Percentiles rank a stretch among this genome's conserved stretches.
Conservation (phyloP, 2,113 vertebrate species). For the Notarius quadriscutis region DNA sequence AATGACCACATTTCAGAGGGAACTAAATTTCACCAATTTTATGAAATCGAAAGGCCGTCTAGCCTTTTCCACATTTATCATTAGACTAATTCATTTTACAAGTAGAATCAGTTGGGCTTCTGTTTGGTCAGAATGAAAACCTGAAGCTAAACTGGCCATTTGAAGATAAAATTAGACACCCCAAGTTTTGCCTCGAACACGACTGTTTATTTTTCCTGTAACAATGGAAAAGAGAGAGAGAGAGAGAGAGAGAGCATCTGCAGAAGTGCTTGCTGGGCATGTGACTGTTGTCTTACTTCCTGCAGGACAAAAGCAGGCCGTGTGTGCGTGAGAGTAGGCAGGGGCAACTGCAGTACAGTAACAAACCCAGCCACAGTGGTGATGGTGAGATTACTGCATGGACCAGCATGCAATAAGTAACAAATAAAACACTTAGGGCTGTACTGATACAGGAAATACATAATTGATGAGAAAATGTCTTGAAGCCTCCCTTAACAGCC, state of each 20-base stretch:
- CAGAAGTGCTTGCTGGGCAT: slow-evolving; percentile 66
- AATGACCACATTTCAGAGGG: no score
- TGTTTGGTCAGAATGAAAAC: not conserved
- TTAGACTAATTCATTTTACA: not conserved
- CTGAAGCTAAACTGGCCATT: not conserved
- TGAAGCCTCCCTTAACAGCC: not conserved
- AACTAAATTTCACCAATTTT: no score
- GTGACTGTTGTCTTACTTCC: slow-evolving; percentile 77
- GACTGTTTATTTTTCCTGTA: slow-evolving; percentile 81
- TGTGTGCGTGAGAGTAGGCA: slow-evolving; percentile 72
- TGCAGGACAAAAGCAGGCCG: slow-evolving; percentile 68
- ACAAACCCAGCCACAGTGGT: slow-evolving; percentile 63
- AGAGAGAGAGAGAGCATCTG: slow-evolving; percentile 68
- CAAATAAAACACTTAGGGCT: not conserved
- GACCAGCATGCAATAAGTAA: slow-evolving; percentile 63
- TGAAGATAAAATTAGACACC: not conserved
- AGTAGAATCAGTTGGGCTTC: not conserved
- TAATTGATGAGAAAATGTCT: not conserved
- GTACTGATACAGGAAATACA: not conserved
- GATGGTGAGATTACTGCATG: slow-evolving; percentile 65
- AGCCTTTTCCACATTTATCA: no score
- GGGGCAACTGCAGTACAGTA: slow-evolving; percentile 67
- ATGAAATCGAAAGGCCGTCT: no score
- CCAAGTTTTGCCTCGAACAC: not conserved
- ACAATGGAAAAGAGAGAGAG: slow-evolving; percentile 68